Evolutionary conservation across 2,113 vertebrate genomes (phyloP).

Genomic region (Uropsilus gracilis): DNA sequence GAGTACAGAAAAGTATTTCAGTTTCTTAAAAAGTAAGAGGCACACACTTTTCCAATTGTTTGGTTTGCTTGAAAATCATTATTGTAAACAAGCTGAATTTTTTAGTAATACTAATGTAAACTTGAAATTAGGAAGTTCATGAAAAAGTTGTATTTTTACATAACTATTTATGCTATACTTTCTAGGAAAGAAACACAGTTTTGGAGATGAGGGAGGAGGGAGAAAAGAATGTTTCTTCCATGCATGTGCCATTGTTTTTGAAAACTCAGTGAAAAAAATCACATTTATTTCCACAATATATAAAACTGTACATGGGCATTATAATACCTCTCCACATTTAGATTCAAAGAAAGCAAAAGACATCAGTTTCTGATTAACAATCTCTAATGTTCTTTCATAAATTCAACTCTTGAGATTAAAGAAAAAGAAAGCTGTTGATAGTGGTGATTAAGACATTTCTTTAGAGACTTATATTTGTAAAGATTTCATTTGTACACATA

Average conservation of each 20-base stretch:
- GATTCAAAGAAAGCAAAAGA: not conserved
- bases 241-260: not conserved
- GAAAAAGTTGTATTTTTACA: slow-evolving; percentile 20
- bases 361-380: not conserved
- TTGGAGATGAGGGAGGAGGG: not conserved
- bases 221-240: not conserved
- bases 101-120: slow-evolving; percentile 30
- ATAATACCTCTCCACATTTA: not conserved
- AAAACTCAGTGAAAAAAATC: not conserved
- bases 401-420: not conserved
- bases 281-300: slow-evolving; percentile 2
- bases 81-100: slow-evolving; percentile 44
- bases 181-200: not conserved
- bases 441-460: not conserved
- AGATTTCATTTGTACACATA: slow-evolving; percentile 8
- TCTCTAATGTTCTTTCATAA: not conserved
- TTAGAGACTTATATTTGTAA: not conserved
- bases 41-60: slow-evolving; percentile 25
- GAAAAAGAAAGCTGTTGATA: not conserved
- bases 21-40: slow-evolving; percentile 58
- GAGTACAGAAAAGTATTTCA: not conserved
- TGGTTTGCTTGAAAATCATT: slow-evolving; percentile 46
- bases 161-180: not conserved
- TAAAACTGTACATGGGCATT: not conserved
- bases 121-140: slow-evolving; percentile 45